A percentile compares a stretch with the other conserved stretches of the same genome.
phyloP scores from a whole-genome alignment of 2,888 invertebrate species.

The Saturnia pavonia region DNA sequence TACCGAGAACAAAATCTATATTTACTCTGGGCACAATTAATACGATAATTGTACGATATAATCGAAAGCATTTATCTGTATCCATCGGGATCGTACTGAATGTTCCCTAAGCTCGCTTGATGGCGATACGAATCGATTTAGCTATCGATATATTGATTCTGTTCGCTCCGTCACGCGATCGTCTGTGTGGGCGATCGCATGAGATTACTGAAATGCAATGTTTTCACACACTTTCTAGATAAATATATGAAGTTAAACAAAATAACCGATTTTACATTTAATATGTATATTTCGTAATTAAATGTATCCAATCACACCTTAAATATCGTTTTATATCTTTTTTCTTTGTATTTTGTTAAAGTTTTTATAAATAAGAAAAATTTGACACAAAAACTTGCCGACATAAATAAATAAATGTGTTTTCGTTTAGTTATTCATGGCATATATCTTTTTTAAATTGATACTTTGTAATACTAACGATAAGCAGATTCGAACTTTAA shows the following conservation, averaged over 20 bases:
- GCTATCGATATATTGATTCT: slow-evolving; percentile 58
- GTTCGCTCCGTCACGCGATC: slow-evolving; percentile 63
- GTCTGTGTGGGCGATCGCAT: slow-evolving; percentile 27
- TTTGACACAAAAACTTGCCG: too few species aligned
- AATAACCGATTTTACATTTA: neutral
- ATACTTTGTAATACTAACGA: too few species aligned
- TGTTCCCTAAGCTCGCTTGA: slow-evolving; percentile 54
- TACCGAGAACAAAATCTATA: slow-evolving; percentile 65
- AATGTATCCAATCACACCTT: neutral
- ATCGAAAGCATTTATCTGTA: slow-evolving; percentile 61
- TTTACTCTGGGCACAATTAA: slow-evolving; percentile 55
- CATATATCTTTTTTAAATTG: too few species aligned
- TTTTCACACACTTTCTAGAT: slow-evolving; percentile 45
- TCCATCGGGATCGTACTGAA: slow-evolving; percentile 28
- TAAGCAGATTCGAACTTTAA: neutral
- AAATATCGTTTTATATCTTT: neutral
- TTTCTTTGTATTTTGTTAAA: neutral
- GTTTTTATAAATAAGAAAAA: too few species aligned
- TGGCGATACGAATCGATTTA: slow-evolving; percentile 65
- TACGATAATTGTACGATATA: slow-evolving; percentile 64
- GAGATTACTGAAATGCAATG: slow-evolving; percentile 43
- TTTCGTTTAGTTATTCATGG: too few species aligned
- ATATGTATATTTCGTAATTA: neutral
- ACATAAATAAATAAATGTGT: too few species aligned
- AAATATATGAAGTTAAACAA: neutral